Evolutionary conservation across 2,113 vertebrate species (phyloP).

Genomic region (Thymallus thymallus): DNA sequence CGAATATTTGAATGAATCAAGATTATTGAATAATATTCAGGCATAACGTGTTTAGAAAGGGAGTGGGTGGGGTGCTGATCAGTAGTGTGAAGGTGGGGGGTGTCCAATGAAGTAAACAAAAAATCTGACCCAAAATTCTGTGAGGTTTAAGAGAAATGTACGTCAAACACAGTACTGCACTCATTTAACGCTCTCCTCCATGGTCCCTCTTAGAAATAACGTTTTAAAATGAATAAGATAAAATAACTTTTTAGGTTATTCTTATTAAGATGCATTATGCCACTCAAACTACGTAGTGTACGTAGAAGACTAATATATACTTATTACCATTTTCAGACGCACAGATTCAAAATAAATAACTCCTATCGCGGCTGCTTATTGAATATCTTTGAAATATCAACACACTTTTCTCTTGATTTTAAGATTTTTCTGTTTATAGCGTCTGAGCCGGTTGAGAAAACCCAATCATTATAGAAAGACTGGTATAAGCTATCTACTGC

Average conservation of each 20-base stretch:
- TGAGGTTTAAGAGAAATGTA: constrained; percentile 30
- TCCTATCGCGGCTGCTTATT: constrained; percentile 51
- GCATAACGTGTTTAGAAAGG: background rate
- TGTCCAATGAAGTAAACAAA: constrained; percentile 44
- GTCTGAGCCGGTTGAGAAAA: constrained; percentile 23
- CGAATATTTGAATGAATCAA: background rate
- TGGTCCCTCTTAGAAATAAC: constrained; percentile 60
- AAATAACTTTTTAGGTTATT: constrained; percentile 7
- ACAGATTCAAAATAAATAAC: constrained; percentile 59
- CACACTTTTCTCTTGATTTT: constrained; percentile 40
- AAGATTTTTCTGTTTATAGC: constrained; percentile 37
- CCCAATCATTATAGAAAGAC: constrained; percentile 42
- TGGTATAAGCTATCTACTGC: constrained; percentile 26
- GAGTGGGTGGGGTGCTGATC: constrained; percentile 30
- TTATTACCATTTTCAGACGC: constrained; percentile 29
- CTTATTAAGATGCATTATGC: constrained; percentile 43
- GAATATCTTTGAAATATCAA: constrained; percentile 47
- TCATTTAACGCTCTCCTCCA: constrained; percentile 33
- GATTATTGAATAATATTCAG: background rate
- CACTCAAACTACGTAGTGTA: constrained; percentile 16
- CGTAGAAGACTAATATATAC: constrained; percentile 14
- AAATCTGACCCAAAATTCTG: constrained; percentile 9
- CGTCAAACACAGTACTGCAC: constrained; percentile 58
- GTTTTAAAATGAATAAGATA: constrained; percentile 33
- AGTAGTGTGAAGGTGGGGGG: constrained; percentile 59